Base-by-base conservation (phyloP, 2,888 invertebrate species). In the Rhopalosiphum nymphaeae region DNA sequence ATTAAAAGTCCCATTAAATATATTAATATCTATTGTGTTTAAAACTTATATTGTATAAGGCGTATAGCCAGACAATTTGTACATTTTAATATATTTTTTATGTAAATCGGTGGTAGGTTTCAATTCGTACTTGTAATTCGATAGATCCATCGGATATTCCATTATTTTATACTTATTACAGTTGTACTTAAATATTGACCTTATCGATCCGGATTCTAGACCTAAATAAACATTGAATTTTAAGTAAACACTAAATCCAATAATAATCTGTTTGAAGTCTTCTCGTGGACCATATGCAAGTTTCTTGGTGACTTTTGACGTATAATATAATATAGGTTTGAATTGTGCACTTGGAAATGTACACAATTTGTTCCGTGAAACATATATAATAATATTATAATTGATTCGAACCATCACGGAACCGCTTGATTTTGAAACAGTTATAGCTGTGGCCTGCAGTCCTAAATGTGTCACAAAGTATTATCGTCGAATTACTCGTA, bases 261-360 rank as follows among this genome's bases (percentile, higher is more conserved):
- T 53, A 91, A 84, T 91, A 84, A 91, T 91, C 42, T 56, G 91
- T 91, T 85, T 44, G 84, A 56, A 84, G 84, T 91, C 78, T 84
- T 84, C 36, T 36, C 84, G 84, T 36, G 29, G 29, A 67, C 49
- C 67, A 84, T 25, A n/a, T 36, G 25, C 53, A 49, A 91, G 49
- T 78, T 84, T 91, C 78, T 49, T 36, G 42, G 26, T 26, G 49
- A n/a, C 21, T 42, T 85, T 56, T 21, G 42, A 56, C 21, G 21
- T 53, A 16, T 29, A 56, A 56, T 85, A 56, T 85, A 25, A 56
- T 85, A 56, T 85, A 25, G 42, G 78, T 49, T 36, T 78, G 29
- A 29, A 67, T 61, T 61, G 36, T 78, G 49, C 49, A n/a, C 49
- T n/a, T 49, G n/a, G 2, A 9, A 91, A 67, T 67, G 78, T 91